Percentiles rank a stretch among this genome's conserved stretches.
Conservation (phyloP, 2,113 vertebrate species). For the Eptesicus fuscus region DNA sequence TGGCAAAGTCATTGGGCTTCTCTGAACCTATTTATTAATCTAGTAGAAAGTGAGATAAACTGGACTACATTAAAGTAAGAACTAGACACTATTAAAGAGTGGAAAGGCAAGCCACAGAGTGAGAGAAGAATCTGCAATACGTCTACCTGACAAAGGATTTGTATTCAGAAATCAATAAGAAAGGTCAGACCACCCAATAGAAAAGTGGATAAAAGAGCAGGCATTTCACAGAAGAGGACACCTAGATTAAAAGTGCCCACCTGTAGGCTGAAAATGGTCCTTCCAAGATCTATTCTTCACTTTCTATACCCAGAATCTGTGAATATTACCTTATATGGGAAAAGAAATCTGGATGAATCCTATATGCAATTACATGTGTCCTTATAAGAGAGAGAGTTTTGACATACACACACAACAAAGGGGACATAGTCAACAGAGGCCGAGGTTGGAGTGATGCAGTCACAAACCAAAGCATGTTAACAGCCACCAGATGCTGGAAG, state of each 20-base stretch:
- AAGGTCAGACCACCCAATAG: neutral
- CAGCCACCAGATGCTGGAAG: neutral
- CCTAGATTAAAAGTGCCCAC: neutral
- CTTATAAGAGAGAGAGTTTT: neutral
- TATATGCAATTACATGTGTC: neutral
- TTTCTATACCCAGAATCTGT: neutral
- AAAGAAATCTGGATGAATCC: neutral
- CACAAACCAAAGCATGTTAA: neutral
- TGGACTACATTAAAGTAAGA: conserved; percentile 8
- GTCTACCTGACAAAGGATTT: neutral
- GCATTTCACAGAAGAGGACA: neutral
- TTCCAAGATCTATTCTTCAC: neutral
- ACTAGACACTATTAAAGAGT: neutral
- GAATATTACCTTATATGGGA: neutral
- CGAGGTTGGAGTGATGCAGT: neutral
- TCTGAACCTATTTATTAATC: conserved; percentile 21
- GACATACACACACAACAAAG: neutral
- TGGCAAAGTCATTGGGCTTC: neutral
- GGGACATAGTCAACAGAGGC: neutral
- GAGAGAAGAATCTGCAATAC: neutral
- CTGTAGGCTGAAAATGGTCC: neutral
- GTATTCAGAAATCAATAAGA: conserved; percentile 19
- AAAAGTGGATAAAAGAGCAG: neutral
- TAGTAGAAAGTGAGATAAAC: conserved; percentile 1
- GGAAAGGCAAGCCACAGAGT: neutral